Percentiles rank a stretch among this genome's conserved stretches.
Conservation (phyloP, 1,140 invertebrate species). For the Neodiprion fabricii region DNA sequence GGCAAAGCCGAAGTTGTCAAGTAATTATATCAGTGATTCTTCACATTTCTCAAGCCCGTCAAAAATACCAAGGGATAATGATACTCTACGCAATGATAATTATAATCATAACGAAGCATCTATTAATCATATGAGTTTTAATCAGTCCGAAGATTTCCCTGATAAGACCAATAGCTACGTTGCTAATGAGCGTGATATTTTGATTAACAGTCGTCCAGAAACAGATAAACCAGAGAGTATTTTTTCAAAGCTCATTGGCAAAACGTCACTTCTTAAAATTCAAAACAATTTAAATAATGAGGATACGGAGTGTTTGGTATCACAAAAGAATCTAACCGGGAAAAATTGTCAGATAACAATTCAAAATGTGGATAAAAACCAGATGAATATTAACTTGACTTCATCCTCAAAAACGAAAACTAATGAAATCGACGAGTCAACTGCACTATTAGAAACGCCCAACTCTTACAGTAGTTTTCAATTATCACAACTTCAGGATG, state of each 20-base stretch:
- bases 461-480: constrained; percentile 52
- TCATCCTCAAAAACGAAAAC: constrained; percentile 50
- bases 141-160: constrained; percentile 49
- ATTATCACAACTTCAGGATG: constrained; percentile 49
- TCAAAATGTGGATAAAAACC: constrained; percentile 39
- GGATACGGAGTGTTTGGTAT: constrained; percentile 49
- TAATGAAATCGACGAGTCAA: constrained; percentile 51
- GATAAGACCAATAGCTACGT: constrained; percentile 39
- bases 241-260: constrained; percentile 53
- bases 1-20: constrained; percentile 33
- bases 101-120: constrained; percentile 38
- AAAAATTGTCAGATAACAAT: constrained; percentile 30
- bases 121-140: constrained; percentile 45
- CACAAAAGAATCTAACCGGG: constrained; percentile 31
- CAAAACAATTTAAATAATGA: constrained; percentile 43
- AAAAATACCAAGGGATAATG: constrained; percentile 42
- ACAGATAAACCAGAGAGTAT: constrained; percentile 47
- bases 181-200: constrained; percentile 40
- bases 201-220: constrained; percentile 35
- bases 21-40: constrained; percentile 38
- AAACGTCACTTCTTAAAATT: constrained; percentile 53
- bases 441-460: constrained; percentile 50
- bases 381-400: constrained; percentile 41
- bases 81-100: constrained; percentile 41
- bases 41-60: constrained; percentile 46